Evolutionary conservation across 1,140 invertebrate species (phyloP).

Genomic region (Kradibia gibbosae): DNA sequence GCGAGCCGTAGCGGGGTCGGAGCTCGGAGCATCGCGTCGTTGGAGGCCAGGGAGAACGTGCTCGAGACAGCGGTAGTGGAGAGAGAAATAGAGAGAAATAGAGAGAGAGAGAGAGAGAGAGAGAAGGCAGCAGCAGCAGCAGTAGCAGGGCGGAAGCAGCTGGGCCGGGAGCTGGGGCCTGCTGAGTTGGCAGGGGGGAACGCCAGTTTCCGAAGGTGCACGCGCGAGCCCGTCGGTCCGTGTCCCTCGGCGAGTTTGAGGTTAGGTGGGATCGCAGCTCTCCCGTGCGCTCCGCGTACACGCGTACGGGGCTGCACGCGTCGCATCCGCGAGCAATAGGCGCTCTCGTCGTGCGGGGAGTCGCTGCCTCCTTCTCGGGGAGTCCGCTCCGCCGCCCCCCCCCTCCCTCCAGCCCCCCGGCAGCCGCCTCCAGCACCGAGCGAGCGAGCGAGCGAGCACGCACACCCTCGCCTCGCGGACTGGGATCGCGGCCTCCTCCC

Average conservation of each 20-base stretch:
- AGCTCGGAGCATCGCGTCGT: too few species aligned
- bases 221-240: conserved; percentile 9
- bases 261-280: conserved; percentile 14
- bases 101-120: background rate
- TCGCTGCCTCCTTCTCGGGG: too few species aligned
- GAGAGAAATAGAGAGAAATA: background rate
- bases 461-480: background rate
- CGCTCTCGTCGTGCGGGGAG: too few species aligned
- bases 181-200: background rate
- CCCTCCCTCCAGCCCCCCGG: too few species aligned
- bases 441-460: background rate
- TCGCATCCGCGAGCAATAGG: background rate
- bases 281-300: background rate
- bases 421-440: too few species aligned
- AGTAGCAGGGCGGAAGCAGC: background rate
- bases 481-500: too few species aligned
- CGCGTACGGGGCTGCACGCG: background rate
- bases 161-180: background rate
- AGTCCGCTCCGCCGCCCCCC: too few species aligned
- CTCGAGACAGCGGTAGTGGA: background rate
- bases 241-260: conserved; percentile 9
- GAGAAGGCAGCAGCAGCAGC: background rate
- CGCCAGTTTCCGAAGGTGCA: background rate
- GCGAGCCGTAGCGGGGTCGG: too few species aligned
- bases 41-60: background rate